A percentile compares a stretch with the other conserved stretches of the same genome.
These are phyloP conservation scores for Steinernema khuongi DNA, from an alignment of 1,140 invertebrate genomes.

Conservation along the genomic window DNA sequence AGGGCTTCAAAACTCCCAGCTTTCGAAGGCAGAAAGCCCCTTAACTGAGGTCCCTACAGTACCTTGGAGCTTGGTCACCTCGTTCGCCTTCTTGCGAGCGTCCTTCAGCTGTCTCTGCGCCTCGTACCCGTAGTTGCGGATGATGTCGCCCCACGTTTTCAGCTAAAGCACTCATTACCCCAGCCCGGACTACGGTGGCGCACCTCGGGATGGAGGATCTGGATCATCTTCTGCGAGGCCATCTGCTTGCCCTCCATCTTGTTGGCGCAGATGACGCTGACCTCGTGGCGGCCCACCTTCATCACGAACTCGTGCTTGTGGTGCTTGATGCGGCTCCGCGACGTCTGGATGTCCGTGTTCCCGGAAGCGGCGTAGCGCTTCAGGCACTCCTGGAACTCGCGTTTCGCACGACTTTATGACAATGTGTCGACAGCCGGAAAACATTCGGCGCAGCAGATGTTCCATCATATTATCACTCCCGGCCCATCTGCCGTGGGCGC, in stretches of 20 bases:
- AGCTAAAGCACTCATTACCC: too few species aligned
- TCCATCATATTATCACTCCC: constrained; percentile 8
- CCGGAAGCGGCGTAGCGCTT: constrained; percentile 1
- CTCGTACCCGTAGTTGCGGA: not conserved
- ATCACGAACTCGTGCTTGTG: not conserved
- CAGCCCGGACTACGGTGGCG: too few species aligned
- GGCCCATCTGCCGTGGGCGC: not conserved
- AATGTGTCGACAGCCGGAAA: not conserved
- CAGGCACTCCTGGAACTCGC: not conserved
- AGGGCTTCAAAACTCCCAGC: too few species aligned
- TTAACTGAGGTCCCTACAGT: too few species aligned
- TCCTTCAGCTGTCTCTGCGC: not conserved
- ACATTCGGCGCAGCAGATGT: not conserved
- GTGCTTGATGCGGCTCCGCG: not conserved
- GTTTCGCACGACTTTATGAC: not conserved
- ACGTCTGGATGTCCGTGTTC: not conserved
- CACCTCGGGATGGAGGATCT: too few species aligned
- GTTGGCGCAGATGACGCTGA: not conserved
- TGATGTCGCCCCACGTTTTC: not conserved
- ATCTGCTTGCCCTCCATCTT: not conserved
- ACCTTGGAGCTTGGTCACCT: constrained; percentile 2
- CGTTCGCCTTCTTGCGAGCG: not conserved
- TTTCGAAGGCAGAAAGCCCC: too few species aligned
- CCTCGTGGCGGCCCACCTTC: not conserved
- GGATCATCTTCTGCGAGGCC: too few species aligned